Evolutionary conservation across 2,113 vertebrate species (phyloP).

Genomic region (Ahaetulla prasina): DNA sequence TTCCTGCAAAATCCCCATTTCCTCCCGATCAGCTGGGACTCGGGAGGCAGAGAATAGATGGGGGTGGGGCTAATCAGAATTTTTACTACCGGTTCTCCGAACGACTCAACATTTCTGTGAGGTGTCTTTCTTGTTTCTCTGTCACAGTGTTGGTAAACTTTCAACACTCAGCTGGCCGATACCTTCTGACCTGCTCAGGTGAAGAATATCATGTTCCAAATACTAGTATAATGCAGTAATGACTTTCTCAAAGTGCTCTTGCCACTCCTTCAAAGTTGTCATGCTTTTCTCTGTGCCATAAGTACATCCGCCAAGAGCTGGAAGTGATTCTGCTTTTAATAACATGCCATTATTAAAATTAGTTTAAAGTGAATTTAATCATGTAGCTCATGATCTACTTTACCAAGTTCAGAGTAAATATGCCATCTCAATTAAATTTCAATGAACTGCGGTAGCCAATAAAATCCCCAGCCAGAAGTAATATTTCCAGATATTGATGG

Average conservation of each 20-base stretch:
- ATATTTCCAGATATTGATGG: conserved; percentile 58
- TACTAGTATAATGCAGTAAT: conserved; percentile 51
- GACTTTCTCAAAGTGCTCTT: conserved; percentile 59
- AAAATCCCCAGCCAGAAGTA: conserved; percentile 53
- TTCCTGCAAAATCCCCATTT: too few species aligned
- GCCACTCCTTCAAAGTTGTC: conserved; percentile 63
- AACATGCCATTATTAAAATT: conserved; percentile 64
- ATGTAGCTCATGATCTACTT: conserved; percentile 53
- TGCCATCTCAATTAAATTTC: conserved; percentile 65
- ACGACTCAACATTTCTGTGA: too few species aligned
- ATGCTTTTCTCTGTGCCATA: conserved; percentile 35
- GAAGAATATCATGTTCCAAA: conserved; percentile 60
- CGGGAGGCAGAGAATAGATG: too few species aligned
- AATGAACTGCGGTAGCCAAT: conserved; percentile 62
- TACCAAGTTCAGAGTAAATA: conserved; percentile 56
- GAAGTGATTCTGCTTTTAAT: conserved; percentile 56
- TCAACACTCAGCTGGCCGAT: conserved; percentile 60
- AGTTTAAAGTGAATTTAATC: conserved; percentile 61
- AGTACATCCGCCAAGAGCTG: conserved; percentile 41
- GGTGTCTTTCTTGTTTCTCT: conserved; percentile 23
- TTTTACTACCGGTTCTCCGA: too few species aligned
- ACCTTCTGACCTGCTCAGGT: conserved; percentile 63
- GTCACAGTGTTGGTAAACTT: conserved; percentile 63
- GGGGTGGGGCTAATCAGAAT: too few species aligned
- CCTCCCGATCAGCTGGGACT: too few species aligned